These are phyloP conservation scores for Proales similis DNA, from an alignment of 1,140 invertebrate species.

Conservation along the genomic window DNA sequence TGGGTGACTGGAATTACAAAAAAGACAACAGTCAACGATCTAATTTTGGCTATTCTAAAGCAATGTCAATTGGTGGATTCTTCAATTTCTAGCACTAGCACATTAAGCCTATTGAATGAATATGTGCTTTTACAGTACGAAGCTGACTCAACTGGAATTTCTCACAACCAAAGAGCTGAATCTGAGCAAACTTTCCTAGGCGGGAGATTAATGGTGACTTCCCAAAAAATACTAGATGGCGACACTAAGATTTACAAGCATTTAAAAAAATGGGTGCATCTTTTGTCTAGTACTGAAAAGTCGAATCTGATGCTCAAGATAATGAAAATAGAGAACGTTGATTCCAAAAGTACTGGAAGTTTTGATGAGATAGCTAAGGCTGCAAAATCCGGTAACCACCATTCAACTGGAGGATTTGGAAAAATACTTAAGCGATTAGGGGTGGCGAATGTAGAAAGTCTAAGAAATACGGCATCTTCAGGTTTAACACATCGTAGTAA, in stretches of 20 bases:
- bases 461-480: too few relatives aligned
- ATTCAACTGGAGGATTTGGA: not conserved
- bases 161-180: constrained; percentile 15
- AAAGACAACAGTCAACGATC: constrained; percentile 68
- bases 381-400: not conserved
- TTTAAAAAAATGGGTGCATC: constrained; percentile 18
- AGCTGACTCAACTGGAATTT: not conserved
- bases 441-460: too few relatives aligned
- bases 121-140: too few relatives aligned
- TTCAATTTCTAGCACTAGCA: too few relatives aligned
- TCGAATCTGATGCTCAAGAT: constrained; percentile 33
- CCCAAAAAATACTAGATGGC: constrained; percentile 6
- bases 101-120: too few relatives aligned
- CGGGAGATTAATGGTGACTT: too few relatives aligned
- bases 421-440: constrained; percentile 26
- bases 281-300: constrained; percentile 21
- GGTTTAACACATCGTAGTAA: constrained; percentile 11
- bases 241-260: constrained; percentile 33
- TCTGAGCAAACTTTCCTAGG: constrained; percentile 12
- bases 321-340: constrained; percentile 8
- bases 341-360: not conserved
- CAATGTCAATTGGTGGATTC: constrained; percentile 23
- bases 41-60: constrained; percentile 62
- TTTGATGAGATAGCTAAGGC: not conserved
- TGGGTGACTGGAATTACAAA: constrained; percentile 69